Base-by-base conservation (phyloP, 2,888 invertebrate genomes). In the Orchesellides sinensis region DNA sequence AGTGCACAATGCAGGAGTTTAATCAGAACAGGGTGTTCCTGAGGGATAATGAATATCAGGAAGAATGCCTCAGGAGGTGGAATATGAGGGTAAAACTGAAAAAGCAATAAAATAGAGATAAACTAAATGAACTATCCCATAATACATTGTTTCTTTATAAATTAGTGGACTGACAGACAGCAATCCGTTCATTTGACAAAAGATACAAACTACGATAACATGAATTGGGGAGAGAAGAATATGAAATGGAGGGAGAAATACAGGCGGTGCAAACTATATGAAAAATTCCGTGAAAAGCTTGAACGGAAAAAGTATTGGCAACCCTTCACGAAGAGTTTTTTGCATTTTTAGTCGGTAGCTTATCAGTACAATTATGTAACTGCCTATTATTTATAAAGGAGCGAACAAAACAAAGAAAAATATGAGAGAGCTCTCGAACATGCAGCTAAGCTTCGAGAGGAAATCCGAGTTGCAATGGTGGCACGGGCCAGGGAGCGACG, bases 1-100 rank as follows among this genome's bases (percentile, higher is more conserved):
- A 6, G 40, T 79, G 79, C 23, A 27, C 52, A n/a, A 63, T 70
- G 70, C 23, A 29, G 0, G 40, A 70, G 70, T 79, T 79, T 23
- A 79, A 79, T 54, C 19, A 63, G 49, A 70, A 79, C 35, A 17
- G 79, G n/a, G 0, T 21, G n/a, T 70, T 29, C 35, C 47, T 79
- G 1, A 47, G 79, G 23, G 54, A 79, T n/a, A 65, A 79, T 49
- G 79, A 79, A 23, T 79, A 72, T 70, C n/a, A 63, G 25, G 79
- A 79, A 27, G 79, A 79, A 21, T 40, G 35, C 8, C 0, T 65
- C 8, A 23, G 65, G n/a, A n/a, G 79, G 12, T 79, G 79, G 79
- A 35, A 70, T 2, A 1, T 54, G 1, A 21, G 25, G 35, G 74
- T 74, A 32, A 1, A 21, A 8, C 19, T 8, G 1, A 23, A 45